phyloP scores from a whole-genome alignment of 1,140 invertebrate species.

The Brevipalpus yothersi region DNA sequence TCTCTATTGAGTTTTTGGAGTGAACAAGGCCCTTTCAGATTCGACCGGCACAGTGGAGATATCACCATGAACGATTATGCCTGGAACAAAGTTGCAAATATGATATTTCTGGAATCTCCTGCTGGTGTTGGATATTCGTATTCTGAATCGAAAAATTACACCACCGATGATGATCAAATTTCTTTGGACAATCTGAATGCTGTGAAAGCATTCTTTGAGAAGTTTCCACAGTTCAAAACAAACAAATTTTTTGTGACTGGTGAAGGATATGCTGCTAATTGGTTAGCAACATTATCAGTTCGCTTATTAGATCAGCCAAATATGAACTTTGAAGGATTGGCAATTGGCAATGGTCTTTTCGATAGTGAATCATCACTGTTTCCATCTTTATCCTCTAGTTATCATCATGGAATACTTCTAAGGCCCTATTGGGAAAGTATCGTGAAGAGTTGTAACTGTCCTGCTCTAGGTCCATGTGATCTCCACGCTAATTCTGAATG shows the following conservation, averaged over 20 bases:
- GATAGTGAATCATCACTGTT: conserved; percentile 20
- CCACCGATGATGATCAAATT: conserved; percentile 23
- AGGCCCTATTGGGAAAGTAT: conserved; percentile 5
- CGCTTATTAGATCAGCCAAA: conserved; percentile 17
- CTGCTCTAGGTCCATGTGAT: conserved; percentile 7
- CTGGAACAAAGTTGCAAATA: conserved; percentile 43
- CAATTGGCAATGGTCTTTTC: conserved; percentile 26
- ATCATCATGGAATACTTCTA: conserved; percentile 26
- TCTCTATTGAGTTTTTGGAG: conserved; percentile 24
- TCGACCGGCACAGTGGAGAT: conserved; percentile 19
- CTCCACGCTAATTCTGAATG: neutral
- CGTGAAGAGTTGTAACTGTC: neutral
- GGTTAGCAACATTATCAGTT: conserved; percentile 26
- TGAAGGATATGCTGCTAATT: conserved; percentile 25
- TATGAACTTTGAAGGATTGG: conserved; percentile 25
- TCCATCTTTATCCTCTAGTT: conserved; percentile 25
- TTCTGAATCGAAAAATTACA: conserved; percentile 22
- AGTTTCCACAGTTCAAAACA: conserved; percentile 24
- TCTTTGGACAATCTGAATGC: conserved; percentile 22
- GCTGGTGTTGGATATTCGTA: conserved; percentile 31
- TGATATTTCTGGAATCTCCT: conserved; percentile 32
- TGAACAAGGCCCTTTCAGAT: conserved; percentile 28
- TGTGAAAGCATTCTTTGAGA: conserved; percentile 24
- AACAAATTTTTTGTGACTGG: conserved; percentile 23
- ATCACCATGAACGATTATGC: conserved; percentile 21